phyloP scores from a whole-genome alignment of 1,140 invertebrate species.

The Microplitis demolitor region DNA sequence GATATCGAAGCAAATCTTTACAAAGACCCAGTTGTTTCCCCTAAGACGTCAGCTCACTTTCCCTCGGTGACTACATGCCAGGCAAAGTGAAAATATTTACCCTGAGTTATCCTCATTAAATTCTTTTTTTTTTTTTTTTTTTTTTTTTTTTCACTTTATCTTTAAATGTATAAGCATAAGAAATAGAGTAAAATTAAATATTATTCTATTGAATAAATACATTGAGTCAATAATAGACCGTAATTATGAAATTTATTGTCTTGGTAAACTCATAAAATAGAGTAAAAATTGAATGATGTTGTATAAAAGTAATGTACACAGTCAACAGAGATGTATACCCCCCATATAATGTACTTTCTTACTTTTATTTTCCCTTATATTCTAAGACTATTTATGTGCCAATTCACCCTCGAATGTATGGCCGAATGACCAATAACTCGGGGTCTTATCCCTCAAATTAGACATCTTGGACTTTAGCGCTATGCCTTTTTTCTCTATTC shows the following conservation, averaged over 20 bases:
- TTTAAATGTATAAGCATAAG: too few relatives aligned
- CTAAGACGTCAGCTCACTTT: neutral
- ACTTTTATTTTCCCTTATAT: slow-evolving; percentile 25
- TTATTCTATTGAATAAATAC: too few relatives aligned
- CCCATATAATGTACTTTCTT: neutral
- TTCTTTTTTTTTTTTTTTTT: too few relatives aligned
- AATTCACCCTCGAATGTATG: slow-evolving; percentile 24
- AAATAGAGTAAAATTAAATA: too few relatives aligned
- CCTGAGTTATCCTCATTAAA: neutral
- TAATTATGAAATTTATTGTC: too few relatives aligned
- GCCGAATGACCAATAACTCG: slow-evolving; percentile 49
- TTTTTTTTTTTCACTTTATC: too few relatives aligned
- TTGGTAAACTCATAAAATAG: neutral
- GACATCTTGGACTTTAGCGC: slow-evolving; percentile 28
- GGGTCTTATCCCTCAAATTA: slow-evolving; percentile 49
- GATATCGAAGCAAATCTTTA: slow-evolving; percentile 14
- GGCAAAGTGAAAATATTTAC: neutral
- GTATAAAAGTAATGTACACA: neutral
- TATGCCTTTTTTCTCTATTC: neutral
- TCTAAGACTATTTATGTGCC: slow-evolving; percentile 37
- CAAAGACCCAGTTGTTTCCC: neutral
- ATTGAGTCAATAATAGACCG: too few relatives aligned
- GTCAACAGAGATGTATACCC: neutral
- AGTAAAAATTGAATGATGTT: neutral
- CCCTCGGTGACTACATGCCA: neutral